These are phyloP conservation scores for Drosophila orena DNA, from an alignment of 1,140 invertebrate genomes.

Conservation along the genomic window DNA sequence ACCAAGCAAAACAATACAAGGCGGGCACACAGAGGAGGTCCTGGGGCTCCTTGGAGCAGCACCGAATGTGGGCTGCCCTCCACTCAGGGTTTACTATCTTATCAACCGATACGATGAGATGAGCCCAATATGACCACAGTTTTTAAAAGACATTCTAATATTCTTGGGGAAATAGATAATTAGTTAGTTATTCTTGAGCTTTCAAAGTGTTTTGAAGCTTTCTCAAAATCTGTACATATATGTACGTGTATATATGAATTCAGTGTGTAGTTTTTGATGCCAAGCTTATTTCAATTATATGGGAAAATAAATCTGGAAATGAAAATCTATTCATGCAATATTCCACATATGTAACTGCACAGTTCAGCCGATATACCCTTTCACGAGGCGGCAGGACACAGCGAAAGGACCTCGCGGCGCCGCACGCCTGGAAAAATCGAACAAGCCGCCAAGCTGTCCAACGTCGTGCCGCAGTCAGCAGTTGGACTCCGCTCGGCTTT, in stretches of 20 bases:
- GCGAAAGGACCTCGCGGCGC: slow-evolving; percentile 52
- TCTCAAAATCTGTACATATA: not conserved
- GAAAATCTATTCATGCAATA: no score
- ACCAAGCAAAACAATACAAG: slow-evolving; percentile 45
- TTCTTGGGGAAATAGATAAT: not conserved
- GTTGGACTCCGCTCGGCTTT: slow-evolving; percentile 43
- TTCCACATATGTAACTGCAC: not conserved
- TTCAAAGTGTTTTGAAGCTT: not conserved
- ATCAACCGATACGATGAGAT: not conserved
- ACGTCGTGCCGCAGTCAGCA: slow-evolving; percentile 54
- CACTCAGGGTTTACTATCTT: not conserved
- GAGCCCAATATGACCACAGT: no score
- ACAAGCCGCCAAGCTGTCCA: slow-evolving; percentile 62
- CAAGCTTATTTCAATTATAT: no score
- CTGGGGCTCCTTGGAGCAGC: not conserved
- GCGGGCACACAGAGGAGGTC: slow-evolving; percentile 23
- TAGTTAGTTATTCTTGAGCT: not conserved
- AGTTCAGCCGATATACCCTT: not conserved
- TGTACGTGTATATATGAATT: no score
- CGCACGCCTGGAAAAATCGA: slow-evolving; percentile 72
- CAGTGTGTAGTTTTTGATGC: no score
- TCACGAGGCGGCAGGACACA: not conserved
- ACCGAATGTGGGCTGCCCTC: slow-evolving; percentile 25
- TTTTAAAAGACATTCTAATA: not conserved
- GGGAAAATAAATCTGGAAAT: no score